Evolutionary conservation across 2,888 invertebrate species (phyloP).

Genomic region (Heliconius aoede): DNA sequence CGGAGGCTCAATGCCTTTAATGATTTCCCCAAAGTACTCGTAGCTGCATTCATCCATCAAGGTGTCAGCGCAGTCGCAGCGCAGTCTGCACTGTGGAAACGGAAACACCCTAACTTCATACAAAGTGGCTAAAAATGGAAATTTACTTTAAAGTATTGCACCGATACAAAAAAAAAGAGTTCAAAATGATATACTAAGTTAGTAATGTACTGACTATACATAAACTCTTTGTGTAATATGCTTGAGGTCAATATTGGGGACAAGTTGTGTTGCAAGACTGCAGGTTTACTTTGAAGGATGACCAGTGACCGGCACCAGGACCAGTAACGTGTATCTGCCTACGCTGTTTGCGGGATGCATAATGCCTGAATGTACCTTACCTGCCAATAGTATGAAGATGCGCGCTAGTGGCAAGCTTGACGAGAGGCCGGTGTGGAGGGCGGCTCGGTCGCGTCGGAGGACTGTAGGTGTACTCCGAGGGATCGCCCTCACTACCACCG

Average conservation of each 20-base stretch:
- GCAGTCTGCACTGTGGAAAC: conserved; percentile 40
- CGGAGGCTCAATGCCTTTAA: conserved; percentile 49
- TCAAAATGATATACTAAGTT: background rate
- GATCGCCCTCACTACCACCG: conserved; percentile 57
- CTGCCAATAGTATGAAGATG: conserved; percentile 76
- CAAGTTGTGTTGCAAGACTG: too few species aligned
- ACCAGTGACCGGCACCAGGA: too few species aligned
- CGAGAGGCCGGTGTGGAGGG: conserved; percentile 76
- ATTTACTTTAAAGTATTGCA: background rate
- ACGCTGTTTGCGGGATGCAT: background rate
- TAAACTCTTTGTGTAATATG: too few species aligned
- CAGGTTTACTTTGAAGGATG: too few species aligned
- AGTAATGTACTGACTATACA: too few species aligned
- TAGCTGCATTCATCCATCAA: conserved; percentile 69
- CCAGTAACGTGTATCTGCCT: too few species aligned
- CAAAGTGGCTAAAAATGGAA: conserved; percentile 50
- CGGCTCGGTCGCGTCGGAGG: conserved; percentile 74
- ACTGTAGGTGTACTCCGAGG: conserved; percentile 77
- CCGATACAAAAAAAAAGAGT: background rate
- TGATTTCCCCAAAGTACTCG: conserved; percentile 65
- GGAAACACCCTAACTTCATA: conserved; percentile 46
- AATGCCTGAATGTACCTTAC: conserved; percentile 59
- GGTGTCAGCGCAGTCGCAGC: conserved; percentile 63
- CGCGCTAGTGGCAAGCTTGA: conserved; percentile 77
- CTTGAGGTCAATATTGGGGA: too few species aligned